These are phyloP conservation scores for Plagodis dolabraria DNA, from an alignment of 2,888 invertebrate species.

Conservation along the genomic window DNA sequence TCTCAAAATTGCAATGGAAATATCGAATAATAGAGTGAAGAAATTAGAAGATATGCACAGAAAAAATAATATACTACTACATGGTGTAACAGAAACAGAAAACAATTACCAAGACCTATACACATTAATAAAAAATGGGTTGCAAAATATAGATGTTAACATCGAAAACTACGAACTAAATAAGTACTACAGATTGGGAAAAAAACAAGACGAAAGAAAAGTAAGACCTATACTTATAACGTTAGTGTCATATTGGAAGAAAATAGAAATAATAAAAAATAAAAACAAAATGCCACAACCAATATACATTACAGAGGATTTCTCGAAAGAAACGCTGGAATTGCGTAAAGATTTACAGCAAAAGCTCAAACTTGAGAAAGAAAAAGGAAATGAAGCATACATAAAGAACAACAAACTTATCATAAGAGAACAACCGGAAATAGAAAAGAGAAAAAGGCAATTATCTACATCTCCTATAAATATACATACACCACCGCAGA, in stretches of 20 bases:
- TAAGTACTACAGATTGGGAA: slow-evolving; percentile 24
- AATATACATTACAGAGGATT: slow-evolving; percentile 29
- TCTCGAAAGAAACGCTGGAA: slow-evolving; percentile 26
- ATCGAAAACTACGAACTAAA: slow-evolving; percentile 21
- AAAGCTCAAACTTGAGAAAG: slow-evolving; percentile 20
- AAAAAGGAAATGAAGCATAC: slow-evolving; percentile 24
- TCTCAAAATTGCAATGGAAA: slow-evolving; percentile 18
- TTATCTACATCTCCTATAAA: slow-evolving; percentile 15
- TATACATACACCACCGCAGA: neutral
- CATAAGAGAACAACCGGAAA: slow-evolving; percentile 5
- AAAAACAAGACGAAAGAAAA: slow-evolving; percentile 13
- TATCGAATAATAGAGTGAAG: slow-evolving; percentile 20
- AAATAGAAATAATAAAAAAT: slow-evolving; percentile 25
- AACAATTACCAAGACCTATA: slow-evolving; percentile 18
- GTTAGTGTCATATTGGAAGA: slow-evolving; percentile 19
- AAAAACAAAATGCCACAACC: slow-evolving; percentile 21
- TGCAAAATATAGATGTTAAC: slow-evolving; percentile 8
- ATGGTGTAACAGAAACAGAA: slow-evolving; percentile 28
- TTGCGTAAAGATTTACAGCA: slow-evolving; percentile 20
- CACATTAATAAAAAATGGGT: slow-evolving; percentile 4
- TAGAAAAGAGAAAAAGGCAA: slow-evolving; percentile 24
- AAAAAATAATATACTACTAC: slow-evolving; percentile 29
- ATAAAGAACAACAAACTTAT: slow-evolving; percentile 24
- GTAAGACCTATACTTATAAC: slow-evolving; percentile 24
- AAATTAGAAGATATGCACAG: slow-evolving; percentile 19